Percentiles rank a stretch among this genome's conserved stretches.
Conservation (phyloP, 2,113 vertebrate genomes). For the Megaceryle maxima region DNA sequence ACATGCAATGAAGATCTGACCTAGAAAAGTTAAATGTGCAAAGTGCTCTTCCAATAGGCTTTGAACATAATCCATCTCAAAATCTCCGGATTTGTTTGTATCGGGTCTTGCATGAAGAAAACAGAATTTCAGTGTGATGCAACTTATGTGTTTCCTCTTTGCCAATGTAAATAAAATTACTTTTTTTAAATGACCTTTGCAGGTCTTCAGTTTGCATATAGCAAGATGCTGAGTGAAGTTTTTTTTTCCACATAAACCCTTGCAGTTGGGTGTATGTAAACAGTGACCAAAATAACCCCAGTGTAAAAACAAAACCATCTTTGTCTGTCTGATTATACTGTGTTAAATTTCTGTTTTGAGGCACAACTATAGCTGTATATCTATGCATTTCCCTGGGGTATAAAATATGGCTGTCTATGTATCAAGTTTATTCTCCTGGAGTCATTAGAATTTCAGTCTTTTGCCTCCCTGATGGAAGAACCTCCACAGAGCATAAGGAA, state of each 20-base stretch:
- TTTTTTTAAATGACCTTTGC: background rate
- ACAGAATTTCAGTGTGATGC: background rate
- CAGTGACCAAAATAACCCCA: background rate
- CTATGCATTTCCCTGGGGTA: background rate
- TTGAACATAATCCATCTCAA: background rate
- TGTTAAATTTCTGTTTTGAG: background rate
- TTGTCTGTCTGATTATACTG: background rate
- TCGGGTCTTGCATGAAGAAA: background rate
- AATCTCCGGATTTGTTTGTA: background rate
- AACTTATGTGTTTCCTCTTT: background rate
- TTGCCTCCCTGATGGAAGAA: background rate
- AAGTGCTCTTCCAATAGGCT: background rate
- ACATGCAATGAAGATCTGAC: background rate
- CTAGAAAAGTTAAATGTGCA: background rate
- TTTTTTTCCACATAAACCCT: constrained; percentile 18
- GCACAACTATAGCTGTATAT: background rate
- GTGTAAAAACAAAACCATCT: background rate
- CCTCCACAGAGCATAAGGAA: background rate
- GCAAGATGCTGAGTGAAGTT: background rate
- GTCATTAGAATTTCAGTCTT: background rate
- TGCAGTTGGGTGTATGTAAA: background rate
- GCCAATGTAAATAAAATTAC: background rate
- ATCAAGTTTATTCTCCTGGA: background rate
- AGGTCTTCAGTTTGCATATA: background rate
- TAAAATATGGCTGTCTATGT: background rate